A percentile compares a stretch with the other conserved stretches of the same genome.
These are phyloP conservation scores for Cyrtodaria siliqua DNA, from an alignment of 2,888 invertebrate species.

Conservation along the genomic window DNA sequence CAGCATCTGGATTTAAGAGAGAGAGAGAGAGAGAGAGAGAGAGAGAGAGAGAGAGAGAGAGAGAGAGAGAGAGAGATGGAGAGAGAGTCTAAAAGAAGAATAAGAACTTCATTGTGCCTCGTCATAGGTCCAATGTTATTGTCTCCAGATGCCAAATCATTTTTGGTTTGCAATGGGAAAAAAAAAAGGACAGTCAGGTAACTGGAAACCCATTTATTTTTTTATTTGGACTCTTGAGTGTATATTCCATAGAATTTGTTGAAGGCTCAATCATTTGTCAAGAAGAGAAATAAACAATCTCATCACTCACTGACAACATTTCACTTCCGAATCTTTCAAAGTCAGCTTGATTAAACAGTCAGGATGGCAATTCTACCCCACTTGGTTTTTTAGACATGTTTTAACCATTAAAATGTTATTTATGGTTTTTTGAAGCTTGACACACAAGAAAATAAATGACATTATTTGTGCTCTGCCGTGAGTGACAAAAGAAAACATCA, in stretches of 20 bases:
- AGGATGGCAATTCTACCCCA: conserved; percentile 61
- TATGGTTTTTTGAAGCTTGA: conserved; percentile 80
- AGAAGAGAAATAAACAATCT: conserved; percentile 15
- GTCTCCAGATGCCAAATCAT: too few relatives aligned
- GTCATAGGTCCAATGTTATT: too few relatives aligned
- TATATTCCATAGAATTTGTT: conserved; percentile 5
- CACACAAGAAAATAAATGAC: conserved; percentile 84
- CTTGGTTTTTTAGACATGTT: conserved; percentile 67
- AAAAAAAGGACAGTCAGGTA: too few relatives aligned
- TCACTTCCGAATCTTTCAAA: conserved; percentile 58
- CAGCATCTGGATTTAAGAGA: too few relatives aligned
- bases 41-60: too few relatives aligned
- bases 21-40: too few relatives aligned
- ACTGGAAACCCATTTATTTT: too few relatives aligned
- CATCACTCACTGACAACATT: conserved; percentile 58
- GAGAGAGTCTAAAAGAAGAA: too few relatives aligned
- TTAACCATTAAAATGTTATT: conserved; percentile 80
- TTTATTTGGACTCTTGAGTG: neutral
- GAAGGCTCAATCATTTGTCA: conserved; percentile 28
- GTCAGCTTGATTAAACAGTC: conserved; percentile 55
- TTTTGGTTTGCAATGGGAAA: too few relatives aligned
- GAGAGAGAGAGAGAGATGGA: too few relatives aligned
- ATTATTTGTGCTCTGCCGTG: conserved; percentile 79
- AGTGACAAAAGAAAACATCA: conserved; percentile 83
- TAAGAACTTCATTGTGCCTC: too few relatives aligned